Evolutionary conservation across 2,888 invertebrate genomes (phyloP).

Genomic region (Nomada lathburiana): DNA sequence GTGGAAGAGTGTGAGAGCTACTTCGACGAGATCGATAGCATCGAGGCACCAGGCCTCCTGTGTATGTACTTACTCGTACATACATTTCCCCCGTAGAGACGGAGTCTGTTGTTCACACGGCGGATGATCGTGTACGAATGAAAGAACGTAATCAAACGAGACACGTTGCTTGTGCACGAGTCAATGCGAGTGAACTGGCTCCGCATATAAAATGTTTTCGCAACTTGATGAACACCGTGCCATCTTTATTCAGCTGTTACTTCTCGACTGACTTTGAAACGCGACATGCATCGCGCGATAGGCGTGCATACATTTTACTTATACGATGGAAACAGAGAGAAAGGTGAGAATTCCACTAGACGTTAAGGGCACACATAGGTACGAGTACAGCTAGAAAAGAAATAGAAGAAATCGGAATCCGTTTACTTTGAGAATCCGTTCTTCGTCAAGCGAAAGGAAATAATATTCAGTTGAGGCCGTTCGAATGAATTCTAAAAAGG

Average conservation of each 20-base stretch:
- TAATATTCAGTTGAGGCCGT: constrained; percentile 4
- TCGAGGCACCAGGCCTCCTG: constrained; percentile 26
- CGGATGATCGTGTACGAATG: constrained; percentile 24
- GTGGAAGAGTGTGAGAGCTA: neutral
- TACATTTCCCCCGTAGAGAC: constrained; percentile 37
- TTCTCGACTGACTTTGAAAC: constrained; percentile 36
- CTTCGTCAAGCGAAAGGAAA: constrained; percentile 23
- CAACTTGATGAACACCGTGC: constrained; percentile 39
- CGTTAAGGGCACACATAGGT: constrained; percentile 38
- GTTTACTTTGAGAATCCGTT: constrained; percentile 69
- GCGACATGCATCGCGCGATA: constrained; percentile 12
- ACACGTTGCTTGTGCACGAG: constrained; percentile 22
- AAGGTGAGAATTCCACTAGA: constrained; percentile 42
- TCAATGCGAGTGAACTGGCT: constrained; percentile 32
- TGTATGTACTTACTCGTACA: constrained; percentile 39
- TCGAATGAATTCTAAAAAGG: constrained; percentile 17
- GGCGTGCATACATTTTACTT: constrained; percentile 25
- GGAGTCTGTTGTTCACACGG: constrained; percentile 27
- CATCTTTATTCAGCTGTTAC: constrained; percentile 50
- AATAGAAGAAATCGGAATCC: constrained; percentile 21
- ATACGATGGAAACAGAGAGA: constrained; percentile 11
- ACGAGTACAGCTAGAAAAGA: constrained; percentile 1
- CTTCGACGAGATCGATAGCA: constrained; percentile 23
- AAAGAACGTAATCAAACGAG: constrained; percentile 1
- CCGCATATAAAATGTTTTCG: constrained; percentile 26